Evolutionary conservation across 2,888 invertebrate species (phyloP), one percentile per base, ranked within the genome.

Genomic region (Anthrax anthrax): DNA sequence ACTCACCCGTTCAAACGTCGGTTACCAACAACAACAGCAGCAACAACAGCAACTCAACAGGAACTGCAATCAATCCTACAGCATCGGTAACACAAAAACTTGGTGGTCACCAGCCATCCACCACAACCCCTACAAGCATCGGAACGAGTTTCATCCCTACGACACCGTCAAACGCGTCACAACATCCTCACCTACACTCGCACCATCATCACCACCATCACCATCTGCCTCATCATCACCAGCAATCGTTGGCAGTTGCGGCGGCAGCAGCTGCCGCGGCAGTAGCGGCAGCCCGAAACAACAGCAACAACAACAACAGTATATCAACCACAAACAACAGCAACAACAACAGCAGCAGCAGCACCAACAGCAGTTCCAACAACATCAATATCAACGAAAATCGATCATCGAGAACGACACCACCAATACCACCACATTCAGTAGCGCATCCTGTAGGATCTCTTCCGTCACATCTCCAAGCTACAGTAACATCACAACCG

Each of bases 241-340:
- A 48, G 27, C 46, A 43, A 37, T 43, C 43, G 36, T 42, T 39
- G 42, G 37, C 43, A 37, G 44, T 46, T 34, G 48, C 45, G 29
- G 36, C 47, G 18, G 32, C 48, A 39, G 44, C 46, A 29, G 53
- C 58, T 47, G 56, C 64, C 50, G 61, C 62, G 64, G 50, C 63
- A 67, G 45, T 57, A 66, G 50, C 65, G 67, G 51, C 70, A 65
- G 58, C 45, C 44, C 64, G 50, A 58, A 57, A 52, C 18, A 48
- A 46, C 55, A 66, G 61, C 67, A 68, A 69, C 68, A 69, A 66
- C 69, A 47, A 56, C 58, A 37, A n/a, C 43, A 43, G 16, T 34
- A 16, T 44, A 43, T 10, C 42, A 48, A 40, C 39, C 41, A 37
- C 38, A 48, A 47, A 43, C 48, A 46, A n/a, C 46, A 48, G 29